Percentiles rank a stretch among this genome's conserved stretches.
These are phyloP conservation scores for Plebejus melissa DNA, from an alignment of 2,888 invertebrate genomes.

Conservation along the genomic window DNA sequence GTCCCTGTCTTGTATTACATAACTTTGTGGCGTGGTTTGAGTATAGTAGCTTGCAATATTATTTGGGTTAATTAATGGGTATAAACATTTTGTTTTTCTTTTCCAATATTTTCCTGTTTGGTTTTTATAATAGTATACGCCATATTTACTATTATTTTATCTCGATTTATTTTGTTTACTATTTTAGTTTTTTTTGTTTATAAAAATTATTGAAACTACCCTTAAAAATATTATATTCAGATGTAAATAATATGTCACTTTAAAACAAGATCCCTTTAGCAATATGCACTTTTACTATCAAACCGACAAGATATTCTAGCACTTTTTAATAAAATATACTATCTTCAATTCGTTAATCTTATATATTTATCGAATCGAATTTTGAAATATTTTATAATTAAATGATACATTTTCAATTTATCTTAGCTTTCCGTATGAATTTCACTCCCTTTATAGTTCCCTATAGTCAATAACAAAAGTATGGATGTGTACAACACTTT, in stretches of 20 bases:
- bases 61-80: neutral
- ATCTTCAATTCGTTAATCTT: neutral
- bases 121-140: neutral
- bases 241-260: slow-evolving; percentile 6
- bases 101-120: slow-evolving; percentile 21
- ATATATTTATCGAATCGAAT: neutral
- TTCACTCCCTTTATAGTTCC: slow-evolving; percentile 6
- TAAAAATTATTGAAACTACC: too few species aligned
- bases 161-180: neutral
- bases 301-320: neutral
- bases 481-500: slow-evolving; percentile 4
- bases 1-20: slow-evolving; percentile 28
- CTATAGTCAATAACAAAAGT: slow-evolving; percentile 2
- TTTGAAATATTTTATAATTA: neutral
- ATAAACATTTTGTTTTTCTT: neutral
- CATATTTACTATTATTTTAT: neutral
- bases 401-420: neutral
- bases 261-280: neutral
- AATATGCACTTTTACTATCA: neutral
- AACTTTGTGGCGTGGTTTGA: slow-evolving; percentile 29
- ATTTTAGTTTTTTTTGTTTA: neutral
- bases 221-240: neutral
- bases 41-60: slow-evolving; percentile 22
- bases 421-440: neutral
- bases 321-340: neutral